phyloP scores from a whole-genome alignment of 2,797 vertebrate genomes.

The Chelmon rostratus region DNA sequence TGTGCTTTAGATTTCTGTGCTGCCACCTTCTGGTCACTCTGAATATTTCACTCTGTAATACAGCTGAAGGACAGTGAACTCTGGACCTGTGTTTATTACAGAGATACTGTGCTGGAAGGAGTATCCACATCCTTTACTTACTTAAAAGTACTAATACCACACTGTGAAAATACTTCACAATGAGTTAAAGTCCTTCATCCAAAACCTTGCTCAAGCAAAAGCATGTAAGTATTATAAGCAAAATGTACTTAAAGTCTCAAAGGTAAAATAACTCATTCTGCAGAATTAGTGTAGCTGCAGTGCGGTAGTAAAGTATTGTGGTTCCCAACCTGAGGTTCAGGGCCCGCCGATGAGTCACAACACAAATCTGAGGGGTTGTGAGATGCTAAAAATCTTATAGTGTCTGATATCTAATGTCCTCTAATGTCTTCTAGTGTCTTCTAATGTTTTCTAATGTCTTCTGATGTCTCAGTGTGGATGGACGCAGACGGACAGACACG shows the following conservation, averaged over 20 bases:
- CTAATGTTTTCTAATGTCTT: not conserved
- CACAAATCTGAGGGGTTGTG: not conserved
- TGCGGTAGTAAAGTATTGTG: not conserved
- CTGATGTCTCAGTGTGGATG: not conserved
- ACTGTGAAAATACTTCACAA: not conserved
- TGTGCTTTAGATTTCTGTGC: not conserved
- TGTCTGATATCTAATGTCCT: not conserved
- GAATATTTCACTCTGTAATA: not conserved
- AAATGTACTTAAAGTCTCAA: not conserved
- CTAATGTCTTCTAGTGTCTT: not conserved
- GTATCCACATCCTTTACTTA: not conserved
- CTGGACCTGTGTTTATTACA: not conserved
- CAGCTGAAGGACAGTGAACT: not conserved
- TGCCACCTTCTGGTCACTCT: conserved; percentile 17
- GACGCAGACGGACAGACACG: not conserved
- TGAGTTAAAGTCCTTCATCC: no score
- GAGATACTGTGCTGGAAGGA: not conserved
- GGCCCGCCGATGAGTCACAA: not conserved
- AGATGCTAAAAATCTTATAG: no score
- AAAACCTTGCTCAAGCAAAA: not conserved
- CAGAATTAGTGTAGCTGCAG: not conserved
- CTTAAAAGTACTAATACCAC: not conserved
- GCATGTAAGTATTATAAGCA: not conserved
- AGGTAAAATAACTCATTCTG: not conserved
- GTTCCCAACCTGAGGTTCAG: not conserved